Evolutionary conservation across 2,113 vertebrate genomes (phyloP).

Genomic region (Apus apus): DNA sequence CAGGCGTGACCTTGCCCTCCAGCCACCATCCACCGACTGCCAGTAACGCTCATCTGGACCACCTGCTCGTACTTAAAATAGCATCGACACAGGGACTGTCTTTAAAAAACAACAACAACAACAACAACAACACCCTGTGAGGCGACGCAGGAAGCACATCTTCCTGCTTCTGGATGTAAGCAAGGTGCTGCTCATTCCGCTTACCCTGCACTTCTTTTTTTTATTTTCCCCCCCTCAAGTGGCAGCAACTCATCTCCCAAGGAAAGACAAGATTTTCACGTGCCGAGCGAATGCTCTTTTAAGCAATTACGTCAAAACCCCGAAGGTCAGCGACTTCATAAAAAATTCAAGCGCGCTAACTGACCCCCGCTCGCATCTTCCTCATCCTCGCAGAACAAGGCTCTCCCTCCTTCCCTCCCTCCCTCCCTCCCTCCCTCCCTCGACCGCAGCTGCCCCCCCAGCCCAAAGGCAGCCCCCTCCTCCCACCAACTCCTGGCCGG

Average conservation of each 20-base stretch:
- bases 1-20: not conserved
- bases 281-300: not conserved
- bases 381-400: not conserved
- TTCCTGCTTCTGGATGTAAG: not conserved
- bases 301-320: not conserved
- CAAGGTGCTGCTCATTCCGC: not conserved
- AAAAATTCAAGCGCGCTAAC: not conserved
- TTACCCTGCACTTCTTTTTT: not conserved
- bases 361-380: not conserved
- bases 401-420: too few relatives aligned
- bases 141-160: fast-evolving
- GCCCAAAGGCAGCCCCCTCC: not conserved
- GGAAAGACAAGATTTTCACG: not conserved
- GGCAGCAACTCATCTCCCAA: not conserved
- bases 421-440: not conserved
- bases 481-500: not conserved
- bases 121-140: not conserved
- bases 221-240: too few relatives aligned
- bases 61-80: not conserved
- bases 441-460: not conserved
- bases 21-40: not conserved
- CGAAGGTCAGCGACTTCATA: not conserved
- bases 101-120: not conserved
- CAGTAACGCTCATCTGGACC: not conserved
- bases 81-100: not conserved